Conservation (phyloP, 2,113 vertebrate genomes). For the Sylvilagus bachmani region DNA sequence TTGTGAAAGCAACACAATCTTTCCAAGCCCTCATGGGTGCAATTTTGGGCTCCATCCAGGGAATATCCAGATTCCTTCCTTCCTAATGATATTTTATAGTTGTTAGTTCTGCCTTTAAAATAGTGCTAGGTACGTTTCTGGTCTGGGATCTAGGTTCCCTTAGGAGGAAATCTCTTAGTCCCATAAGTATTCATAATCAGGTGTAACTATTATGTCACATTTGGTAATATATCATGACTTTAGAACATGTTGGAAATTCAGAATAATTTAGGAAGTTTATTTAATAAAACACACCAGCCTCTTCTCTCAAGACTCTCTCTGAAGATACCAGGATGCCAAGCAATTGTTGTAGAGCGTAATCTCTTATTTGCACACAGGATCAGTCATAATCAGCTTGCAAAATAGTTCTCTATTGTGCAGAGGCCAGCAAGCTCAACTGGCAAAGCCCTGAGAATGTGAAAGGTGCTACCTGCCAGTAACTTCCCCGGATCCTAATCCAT, state of each 20-base stretch:
- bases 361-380: neutral
- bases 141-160: neutral
- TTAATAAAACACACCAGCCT: neutral
- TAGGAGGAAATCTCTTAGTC: neutral
- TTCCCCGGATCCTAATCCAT: neutral
- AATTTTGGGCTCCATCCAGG: rapidly evolving
- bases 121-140: neutral
- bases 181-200: neutral
- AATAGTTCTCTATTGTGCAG: neutral
- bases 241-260: neutral
- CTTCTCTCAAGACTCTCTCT: neutral
- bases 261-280: neutral
- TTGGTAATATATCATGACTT: neutral
- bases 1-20: rapidly evolving
- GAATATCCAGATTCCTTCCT: too few relatives aligned
- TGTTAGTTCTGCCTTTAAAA: neutral
- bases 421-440: neutral
- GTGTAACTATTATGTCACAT: neutral
- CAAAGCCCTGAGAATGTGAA: rapidly evolving
- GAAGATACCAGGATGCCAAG: neutral
- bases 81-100: neutral
- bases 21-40: rapidly evolving
- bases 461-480: rapidly evolving
- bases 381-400: neutral
- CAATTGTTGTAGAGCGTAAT: neutral